phyloP scores from a whole-genome alignment of 2,113 vertebrate species.

The Crypturellus undulatus region DNA sequence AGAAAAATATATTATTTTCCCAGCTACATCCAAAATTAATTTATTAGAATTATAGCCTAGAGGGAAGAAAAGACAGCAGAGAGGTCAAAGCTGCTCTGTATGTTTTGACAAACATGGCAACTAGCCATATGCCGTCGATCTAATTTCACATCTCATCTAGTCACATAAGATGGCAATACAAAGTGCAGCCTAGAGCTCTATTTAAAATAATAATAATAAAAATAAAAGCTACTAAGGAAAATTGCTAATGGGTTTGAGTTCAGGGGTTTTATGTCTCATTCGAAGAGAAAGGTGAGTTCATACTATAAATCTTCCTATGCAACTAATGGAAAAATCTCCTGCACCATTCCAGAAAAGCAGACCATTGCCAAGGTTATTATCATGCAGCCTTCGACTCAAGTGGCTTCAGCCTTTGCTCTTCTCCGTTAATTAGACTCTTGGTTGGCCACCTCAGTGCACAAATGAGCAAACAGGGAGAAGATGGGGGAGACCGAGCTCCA shows the following conservation, averaged over 20 bases:
- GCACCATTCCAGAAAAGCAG: background rate
- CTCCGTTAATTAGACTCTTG: background rate
- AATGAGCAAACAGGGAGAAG: background rate
- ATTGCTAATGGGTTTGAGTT: background rate
- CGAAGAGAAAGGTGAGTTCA: background rate
- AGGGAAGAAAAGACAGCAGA: background rate
- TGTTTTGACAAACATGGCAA: background rate
- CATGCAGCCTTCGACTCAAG: background rate
- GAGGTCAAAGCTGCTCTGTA: background rate
- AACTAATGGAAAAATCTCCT: constrained; percentile 14
- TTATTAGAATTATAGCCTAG: background rate
- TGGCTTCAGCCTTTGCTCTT: background rate
- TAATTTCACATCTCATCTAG: background rate
- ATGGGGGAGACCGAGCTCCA: background rate
- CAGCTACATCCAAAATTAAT: background rate
- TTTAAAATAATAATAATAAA: background rate
- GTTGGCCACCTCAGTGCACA: background rate
- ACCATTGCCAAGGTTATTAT: background rate
- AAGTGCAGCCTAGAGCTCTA: background rate
- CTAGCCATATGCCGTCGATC: background rate
- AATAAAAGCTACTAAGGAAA: background rate
- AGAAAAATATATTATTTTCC: background rate
- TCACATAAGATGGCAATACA: background rate
- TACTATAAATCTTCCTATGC: background rate
- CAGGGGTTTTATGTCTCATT: background rate